Base-by-base conservation (phyloP, 2,113 vertebrate species). In the Pipra filicauda region DNA sequence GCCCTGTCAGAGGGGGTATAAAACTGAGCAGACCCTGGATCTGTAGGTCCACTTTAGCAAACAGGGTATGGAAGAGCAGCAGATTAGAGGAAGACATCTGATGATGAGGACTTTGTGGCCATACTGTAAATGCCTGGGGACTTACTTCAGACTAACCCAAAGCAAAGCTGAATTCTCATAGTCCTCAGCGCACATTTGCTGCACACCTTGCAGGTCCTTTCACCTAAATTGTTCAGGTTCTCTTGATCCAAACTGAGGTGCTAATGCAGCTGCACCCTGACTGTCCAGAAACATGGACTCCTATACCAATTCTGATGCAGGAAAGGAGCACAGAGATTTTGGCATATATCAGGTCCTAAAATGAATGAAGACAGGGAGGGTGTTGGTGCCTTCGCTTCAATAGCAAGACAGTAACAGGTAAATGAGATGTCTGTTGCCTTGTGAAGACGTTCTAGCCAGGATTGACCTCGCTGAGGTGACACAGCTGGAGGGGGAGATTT, bases 1-100 rank as follows among this genome's bases (percentile, higher is more conserved):
- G 39, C 14, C 26, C 19, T 57, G 39, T 44, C 49, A 55, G 43
- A 67, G 27, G 4, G 11, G 28, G 11, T 43, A 71, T 44, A 71
- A 89, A 81, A 48, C 35, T n/a, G 33, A 74, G 44, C 61, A 81
- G 62, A 43, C 10, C 8, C 41, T n/a, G 27, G 59, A 58, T 59
- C 12, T 0, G 0, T 17, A 87, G 35, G 37, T 81, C 46, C 3
- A 4, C 55, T 77, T 84, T 3, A 74, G 35, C 49, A 26, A 72
- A 44, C 14, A 59, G 28, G 12, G 22, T 35, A 51, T 17, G 48
- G 35, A 71, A 31, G 15, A 51, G 59, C 33, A 87, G 18, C 30
- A 39, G 49, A 48, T 48, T 8, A 58, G 55, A 65, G 12, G 21
- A 49, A 70, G 73, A 37, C 8, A 44, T n/a, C 24, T 28, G 41